These are phyloP conservation scores for Limanda limanda DNA, from an alignment of 2,113 vertebrate species.

Conservation along the genomic window DNA sequence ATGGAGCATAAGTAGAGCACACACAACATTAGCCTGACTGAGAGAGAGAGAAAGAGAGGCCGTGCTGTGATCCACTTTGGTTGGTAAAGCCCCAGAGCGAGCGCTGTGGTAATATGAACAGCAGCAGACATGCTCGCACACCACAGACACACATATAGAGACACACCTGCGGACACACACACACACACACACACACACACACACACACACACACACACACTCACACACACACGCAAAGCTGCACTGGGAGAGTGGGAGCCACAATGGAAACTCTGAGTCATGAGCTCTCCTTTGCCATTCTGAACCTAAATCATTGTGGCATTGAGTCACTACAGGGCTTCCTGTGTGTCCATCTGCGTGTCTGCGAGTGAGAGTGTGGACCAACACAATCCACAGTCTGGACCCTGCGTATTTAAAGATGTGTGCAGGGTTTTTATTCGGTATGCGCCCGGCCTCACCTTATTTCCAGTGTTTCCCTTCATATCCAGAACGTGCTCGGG, in stretches of 20 bases:
- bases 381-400: conserved; percentile 13
- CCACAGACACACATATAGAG: conserved; percentile 39
- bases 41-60: conserved; percentile 22
- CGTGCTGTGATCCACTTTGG: conserved; percentile 48
- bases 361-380: conserved; percentile 50
- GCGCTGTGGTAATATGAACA: conserved; percentile 57
- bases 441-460: background rate
- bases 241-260: conserved; percentile 68
- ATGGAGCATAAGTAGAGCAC: conserved; percentile 46
- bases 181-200: background rate
- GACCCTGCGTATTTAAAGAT: conserved; percentile 20
- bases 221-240: conserved; percentile 38
- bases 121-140: conserved; percentile 50
- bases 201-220: conserved; percentile 9
- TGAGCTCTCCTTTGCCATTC: conserved; percentile 72
- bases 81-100: conserved; percentile 55
- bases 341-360: conserved; percentile 70
- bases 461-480: conserved; percentile 18
- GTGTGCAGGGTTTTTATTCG: background rate
- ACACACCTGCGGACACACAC: conserved; percentile 44
- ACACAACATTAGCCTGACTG: conserved; percentile 26
- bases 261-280: conserved; percentile 83
- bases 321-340: conserved; percentile 79
- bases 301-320: conserved; percentile 81
- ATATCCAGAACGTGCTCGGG: background rate